Percentiles rank a stretch among this genome's conserved stretches.
phyloP scores from a whole-genome alignment of 2,888 invertebrate species.

The Oxystoma pomonae region DNA sequence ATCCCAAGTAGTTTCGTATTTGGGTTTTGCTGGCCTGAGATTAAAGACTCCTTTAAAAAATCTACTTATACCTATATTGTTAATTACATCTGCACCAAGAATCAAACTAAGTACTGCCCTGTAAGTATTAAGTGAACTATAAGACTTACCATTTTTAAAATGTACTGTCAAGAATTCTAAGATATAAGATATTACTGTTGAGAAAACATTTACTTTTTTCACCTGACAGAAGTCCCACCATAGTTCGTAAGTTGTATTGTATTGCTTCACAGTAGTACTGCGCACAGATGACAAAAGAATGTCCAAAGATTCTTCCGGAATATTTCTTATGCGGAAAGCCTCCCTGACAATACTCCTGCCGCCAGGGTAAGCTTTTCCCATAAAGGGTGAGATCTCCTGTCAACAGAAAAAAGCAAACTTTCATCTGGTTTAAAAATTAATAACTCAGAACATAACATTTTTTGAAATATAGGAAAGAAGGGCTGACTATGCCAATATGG shows the following conservation, averaged over 20 bases:
- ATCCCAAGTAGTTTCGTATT: conserved; percentile 19
- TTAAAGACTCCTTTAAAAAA: no score
- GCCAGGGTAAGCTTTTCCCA: conserved; percentile 3
- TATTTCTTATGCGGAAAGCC: conserved; percentile 5
- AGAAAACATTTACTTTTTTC: not conserved
- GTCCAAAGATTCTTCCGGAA: conserved; percentile 8
- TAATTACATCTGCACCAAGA: conserved; percentile 2
- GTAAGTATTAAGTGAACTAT: conserved; percentile 11
- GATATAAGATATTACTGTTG: not conserved
- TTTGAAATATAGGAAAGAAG: conserved; percentile 13
- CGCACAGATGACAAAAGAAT: no score
- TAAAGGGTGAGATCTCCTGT: conserved; percentile 8
- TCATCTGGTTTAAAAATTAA: conserved; percentile 11
- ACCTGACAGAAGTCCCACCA: conserved; percentile 27
- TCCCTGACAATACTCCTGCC: conserved; percentile 10
- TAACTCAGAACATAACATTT: conserved; percentile 4
- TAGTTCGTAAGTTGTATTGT: conserved; percentile 22
- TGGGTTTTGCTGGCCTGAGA: conserved; percentile 15
- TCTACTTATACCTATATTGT: no score
- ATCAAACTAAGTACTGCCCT: conserved; percentile 16
- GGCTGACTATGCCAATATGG: conserved; percentile 18
- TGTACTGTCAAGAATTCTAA: not conserved
- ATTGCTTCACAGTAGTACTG: conserved; percentile 29
- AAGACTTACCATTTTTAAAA: not conserved
- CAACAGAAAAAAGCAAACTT: conserved; percentile 3